Base-by-base conservation (phyloP, 1,140 invertebrate species). In the Liolophura sinensis region DNA sequence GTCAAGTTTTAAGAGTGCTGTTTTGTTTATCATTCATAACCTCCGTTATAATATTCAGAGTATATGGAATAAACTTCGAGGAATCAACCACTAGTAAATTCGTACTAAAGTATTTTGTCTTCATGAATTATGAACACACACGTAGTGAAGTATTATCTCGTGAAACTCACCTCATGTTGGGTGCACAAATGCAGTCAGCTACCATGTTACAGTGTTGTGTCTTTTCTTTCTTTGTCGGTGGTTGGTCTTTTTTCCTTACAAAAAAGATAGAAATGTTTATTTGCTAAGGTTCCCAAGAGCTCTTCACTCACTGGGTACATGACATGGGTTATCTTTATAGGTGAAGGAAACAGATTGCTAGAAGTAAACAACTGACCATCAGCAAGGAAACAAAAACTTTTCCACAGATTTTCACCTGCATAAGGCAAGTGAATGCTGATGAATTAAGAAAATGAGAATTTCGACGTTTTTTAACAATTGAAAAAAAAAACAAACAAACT, bases 211-310 rank as follows among this genome's bases (percentile, higher is more conserved):
- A 92, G 75, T 89, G 87, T 16, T 83, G 76, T 65, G 92, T 88
- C 79, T 92, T 92, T 60, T 92, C 91, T 73, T 91, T 91, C 78
- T 88, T 89, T 68, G 87, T 91, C n/a, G 79, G 69, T n/a, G 74
- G 68, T 15, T 81, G 77, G 27, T 88, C 86, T 66, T 86, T 86
- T 78, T 85, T 87, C 67, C 86, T 87, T 58, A 20, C 73, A 72
- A 50, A 56, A 51, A 64, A 68, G 22, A 67, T 59, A 31, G n/a
- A 46, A 49, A 7, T 16, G 50, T 56, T 48, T n/a, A 46, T 12
- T 40, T 40, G 9, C 31, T 40, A 40, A 40, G 3, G 31, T 40
- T 40, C 31, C 3, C 31, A 20, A 40, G 52, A 46, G 24, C 22
- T 62, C 0, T 27, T 60, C 7, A 18, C 52, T 18, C 20, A 52